Conservation (phyloP, 2,113 vertebrate genomes). For the Amphiprion ocellaris region DNA sequence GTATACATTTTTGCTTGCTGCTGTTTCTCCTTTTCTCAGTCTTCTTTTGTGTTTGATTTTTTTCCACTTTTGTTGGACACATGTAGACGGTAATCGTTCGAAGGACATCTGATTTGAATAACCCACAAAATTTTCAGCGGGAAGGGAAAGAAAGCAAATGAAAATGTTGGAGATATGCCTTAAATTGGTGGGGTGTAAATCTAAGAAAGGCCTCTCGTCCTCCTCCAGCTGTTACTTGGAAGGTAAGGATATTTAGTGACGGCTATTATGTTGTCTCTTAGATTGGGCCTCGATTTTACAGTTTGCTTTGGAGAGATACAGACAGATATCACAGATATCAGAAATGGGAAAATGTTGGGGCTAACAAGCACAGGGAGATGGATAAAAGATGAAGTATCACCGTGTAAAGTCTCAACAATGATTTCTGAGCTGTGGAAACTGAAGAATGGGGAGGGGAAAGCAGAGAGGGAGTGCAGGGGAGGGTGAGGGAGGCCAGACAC, state of each 20-base stretch:
- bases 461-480: slow-evolving; percentile 62
- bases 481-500: slow-evolving; percentile 82
- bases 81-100: slow-evolving; percentile 46
- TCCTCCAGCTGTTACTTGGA: slow-evolving; percentile 98
- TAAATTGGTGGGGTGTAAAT: slow-evolving; percentile 99
- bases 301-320: neutral
- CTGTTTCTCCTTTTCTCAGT: slow-evolving; percentile 7
- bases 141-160: slow-evolving; percentile 87
- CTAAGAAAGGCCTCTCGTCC: slow-evolving; percentile 97
- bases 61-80: slow-evolving; percentile 48
- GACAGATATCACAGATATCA: neutral
- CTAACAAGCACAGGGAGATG: neutral
- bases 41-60: slow-evolving; percentile 14
- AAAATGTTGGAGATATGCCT: slow-evolving; percentile 99
- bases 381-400: slow-evolving; percentile 41
- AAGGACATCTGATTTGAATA: slow-evolving; percentile 50
- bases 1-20: neutral
- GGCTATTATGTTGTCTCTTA: neutral
- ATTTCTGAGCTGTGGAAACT: slow-evolving; percentile 76
- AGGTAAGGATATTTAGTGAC: slow-evolving; percentile 86
- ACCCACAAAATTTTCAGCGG: slow-evolving; percentile 57
- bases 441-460: slow-evolving; percentile 79
- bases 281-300: neutral
- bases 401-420: slow-evolving; percentile 67
- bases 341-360: neutral